These are phyloP conservation scores for Anguilla japonica DNA, from an alignment of 2,113 vertebrate species.

Conservation along the genomic window DNA sequence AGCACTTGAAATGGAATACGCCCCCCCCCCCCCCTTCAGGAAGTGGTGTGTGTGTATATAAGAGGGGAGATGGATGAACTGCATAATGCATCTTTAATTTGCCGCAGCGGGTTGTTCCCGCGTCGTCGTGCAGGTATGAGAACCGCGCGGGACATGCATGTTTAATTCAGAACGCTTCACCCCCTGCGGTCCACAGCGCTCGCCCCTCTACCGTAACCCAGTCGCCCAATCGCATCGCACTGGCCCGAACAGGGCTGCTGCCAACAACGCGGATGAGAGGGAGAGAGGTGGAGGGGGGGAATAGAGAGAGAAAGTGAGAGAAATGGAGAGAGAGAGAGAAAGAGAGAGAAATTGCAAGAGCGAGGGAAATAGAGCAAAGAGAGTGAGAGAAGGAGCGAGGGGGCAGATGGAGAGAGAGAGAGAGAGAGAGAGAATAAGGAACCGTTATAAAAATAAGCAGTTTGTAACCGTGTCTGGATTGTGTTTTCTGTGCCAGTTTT, in stretches of 20 bases:
- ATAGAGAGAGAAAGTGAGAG: no score
- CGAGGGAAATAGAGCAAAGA: no score
- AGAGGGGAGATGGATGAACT: background rate
- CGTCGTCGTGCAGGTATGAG: background rate
- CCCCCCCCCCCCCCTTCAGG: background rate
- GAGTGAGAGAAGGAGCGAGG: no score
- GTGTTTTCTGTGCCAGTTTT: background rate
- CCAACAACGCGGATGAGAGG: constrained; percentile 31
- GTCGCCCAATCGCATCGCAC: constrained; percentile 31
- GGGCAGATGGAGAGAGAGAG: no score
- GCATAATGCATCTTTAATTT: background rate
- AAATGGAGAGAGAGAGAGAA: no score
- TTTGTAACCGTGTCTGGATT: constrained; percentile 16
- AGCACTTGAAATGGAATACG: background rate
- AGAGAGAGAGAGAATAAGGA: no score
- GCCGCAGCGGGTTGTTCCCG: background rate
- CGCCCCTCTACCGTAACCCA: constrained; percentile 33
- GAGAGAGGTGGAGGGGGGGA: background rate
- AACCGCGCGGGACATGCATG: constrained; percentile 18
- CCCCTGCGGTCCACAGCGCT: constrained; percentile 27
- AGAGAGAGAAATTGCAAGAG: background rate
- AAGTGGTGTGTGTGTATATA: background rate
- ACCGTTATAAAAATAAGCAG: constrained; percentile 11
- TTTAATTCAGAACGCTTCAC: constrained; percentile 50
- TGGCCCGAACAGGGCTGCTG: constrained; percentile 42